phyloP scores from a whole-genome alignment of 2,888 invertebrate genomes.

The Eupeodes latifasciatus region DNA sequence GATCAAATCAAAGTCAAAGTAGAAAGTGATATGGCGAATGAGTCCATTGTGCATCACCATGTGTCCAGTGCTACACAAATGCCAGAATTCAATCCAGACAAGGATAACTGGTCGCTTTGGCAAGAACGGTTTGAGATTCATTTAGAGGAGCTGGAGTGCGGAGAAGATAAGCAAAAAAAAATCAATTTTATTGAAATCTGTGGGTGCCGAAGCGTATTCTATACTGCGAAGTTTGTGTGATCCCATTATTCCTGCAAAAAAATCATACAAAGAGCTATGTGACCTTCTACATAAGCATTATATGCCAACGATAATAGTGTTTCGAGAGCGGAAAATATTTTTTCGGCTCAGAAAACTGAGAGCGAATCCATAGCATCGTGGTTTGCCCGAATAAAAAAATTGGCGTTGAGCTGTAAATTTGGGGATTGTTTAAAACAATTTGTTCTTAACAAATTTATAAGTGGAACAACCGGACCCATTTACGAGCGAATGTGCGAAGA shows the following conservation, averaged over 20 bases:
- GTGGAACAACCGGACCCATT: slow-evolving; percentile 28
- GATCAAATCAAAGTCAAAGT: too few species aligned
- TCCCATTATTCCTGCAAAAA: background rate
- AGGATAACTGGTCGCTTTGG: too few species aligned
- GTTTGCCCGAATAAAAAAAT: slow-evolving; percentile 27
- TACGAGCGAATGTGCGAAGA: too few species aligned
- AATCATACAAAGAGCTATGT: too few species aligned
- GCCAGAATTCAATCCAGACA: too few species aligned
- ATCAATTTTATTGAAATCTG: slow-evolving; percentile 22
- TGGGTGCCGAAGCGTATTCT: slow-evolving; percentile 9
- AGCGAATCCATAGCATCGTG: slow-evolving; percentile 22
- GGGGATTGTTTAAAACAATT: slow-evolving; percentile 13
- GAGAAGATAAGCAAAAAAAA: slow-evolving; percentile 5
- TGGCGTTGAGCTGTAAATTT: slow-evolving; percentile 27
- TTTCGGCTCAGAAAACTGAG: slow-evolving; percentile 25
- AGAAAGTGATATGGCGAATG: too few species aligned
- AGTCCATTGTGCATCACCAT: too few species aligned
- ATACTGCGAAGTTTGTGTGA: too few species aligned
- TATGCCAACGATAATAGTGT: slow-evolving; percentile 13
- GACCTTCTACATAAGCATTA: slow-evolving; percentile 7
- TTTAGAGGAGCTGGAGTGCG: too few species aligned
- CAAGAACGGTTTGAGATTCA: too few species aligned
- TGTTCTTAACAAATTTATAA: slow-evolving; percentile 32
- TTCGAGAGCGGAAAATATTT: slow-evolving; percentile 22
- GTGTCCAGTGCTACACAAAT: too few species aligned